Evolutionary conservation across 2,113 vertebrate species (phyloP), one percentile per base, ranked within the genome.

Genomic region (Microtus montanus): DNA sequence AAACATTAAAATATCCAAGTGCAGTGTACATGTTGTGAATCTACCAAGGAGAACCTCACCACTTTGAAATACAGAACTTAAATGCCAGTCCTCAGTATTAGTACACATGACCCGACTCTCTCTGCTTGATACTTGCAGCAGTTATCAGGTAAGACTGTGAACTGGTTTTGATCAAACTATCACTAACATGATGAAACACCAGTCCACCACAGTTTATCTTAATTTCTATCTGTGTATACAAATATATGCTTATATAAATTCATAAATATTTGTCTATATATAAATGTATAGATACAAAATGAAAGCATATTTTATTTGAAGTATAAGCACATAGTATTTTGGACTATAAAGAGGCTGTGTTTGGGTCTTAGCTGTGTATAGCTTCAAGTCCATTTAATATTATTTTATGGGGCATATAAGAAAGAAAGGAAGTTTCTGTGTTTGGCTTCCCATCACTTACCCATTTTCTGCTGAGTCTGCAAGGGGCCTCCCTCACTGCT

Each of bases 361-460:
- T 68, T 87, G 71, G 7, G 47, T 73, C 20, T 92, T 58, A 79
- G 14, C 24, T 74, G 77, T 49, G 10, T 84, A 2, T 85, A 80
- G 5, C 26, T 79, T 74, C 33, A 20, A 5, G 0, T 1, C 7
- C 0, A 17, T 64, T 88, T 77, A n/a, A 68, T 26, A 74, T n/a
- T 9, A 44, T 22, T 91, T 35, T 63, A 88, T 26, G 20, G 86
- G 90, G 73, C 64, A 20, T 33, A 58, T 82, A 33, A 80, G 20
- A 66, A 94, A 94, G 19, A 66, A 94, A 94, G 19, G 10, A 63
- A 74, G 3, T 8, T 63, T 78, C 35, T 86, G 7, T 70, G 54
- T 66, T 93, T 41, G n/a, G 8, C 35, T n/a, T 7, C 33, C 26
- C 3, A 30, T 52, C 0, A 3, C 22, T 35, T 54, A 33, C 47